A percentile compares a stretch with the other conserved stretches of the same genome.
These are phyloP conservation scores for Eupithecia abbreviata DNA, from an alignment of 2,888 invertebrate genomes.

Conservation along the genomic window DNA sequence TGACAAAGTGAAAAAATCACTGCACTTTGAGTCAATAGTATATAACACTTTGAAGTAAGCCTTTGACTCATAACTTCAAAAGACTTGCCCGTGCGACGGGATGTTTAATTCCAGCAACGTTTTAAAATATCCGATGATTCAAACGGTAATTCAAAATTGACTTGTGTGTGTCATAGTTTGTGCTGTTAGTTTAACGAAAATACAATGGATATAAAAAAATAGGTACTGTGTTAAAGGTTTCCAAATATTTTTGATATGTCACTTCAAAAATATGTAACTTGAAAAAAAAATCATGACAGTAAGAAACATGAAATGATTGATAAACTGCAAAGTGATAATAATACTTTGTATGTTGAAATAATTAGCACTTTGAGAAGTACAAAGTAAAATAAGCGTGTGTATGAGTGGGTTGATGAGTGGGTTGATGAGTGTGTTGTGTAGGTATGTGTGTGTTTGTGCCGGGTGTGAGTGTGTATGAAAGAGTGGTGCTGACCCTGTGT, in stretches of 20 bases:
- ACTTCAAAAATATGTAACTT: no score
- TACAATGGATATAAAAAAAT: background rate
- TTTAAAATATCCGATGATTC: background rate
- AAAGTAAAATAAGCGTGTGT: background rate
- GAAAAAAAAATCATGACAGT: background rate
- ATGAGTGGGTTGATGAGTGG: background rate
- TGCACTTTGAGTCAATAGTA: background rate
- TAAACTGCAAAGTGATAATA: background rate
- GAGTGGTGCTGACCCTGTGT: background rate
- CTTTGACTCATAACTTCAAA: background rate
- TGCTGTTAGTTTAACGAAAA: background rate
- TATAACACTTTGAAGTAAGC: background rate
- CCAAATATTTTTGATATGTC: no score
- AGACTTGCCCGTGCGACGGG: background rate
- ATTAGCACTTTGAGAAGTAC: background rate
- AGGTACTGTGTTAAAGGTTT: background rate
- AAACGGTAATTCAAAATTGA: background rate
- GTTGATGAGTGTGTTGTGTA: background rate
- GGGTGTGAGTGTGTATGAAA: background rate
- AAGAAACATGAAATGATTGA: background rate
- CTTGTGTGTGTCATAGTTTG: background rate
- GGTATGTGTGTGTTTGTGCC: background rate
- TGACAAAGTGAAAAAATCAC: background rate
- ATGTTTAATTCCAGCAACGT: background rate
- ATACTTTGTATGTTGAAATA: background rate